Evolutionary conservation across 1,140 invertebrate genomes (phyloP), one percentile per base, ranked within the genome.

Genomic region (Magallana ariakensis): DNA sequence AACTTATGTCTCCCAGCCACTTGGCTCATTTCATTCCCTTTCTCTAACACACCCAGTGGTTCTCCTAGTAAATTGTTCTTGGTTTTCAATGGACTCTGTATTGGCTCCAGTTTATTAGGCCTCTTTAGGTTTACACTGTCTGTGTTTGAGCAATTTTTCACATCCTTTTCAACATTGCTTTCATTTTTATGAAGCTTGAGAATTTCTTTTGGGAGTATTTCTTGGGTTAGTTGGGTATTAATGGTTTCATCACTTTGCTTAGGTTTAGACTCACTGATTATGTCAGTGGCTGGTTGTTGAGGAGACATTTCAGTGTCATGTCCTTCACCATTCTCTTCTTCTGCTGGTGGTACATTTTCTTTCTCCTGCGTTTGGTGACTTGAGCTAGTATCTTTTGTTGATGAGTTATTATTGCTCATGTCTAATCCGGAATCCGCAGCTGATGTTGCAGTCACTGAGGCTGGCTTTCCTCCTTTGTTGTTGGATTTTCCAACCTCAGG

Each of bases 341-440:
- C 22, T 75, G 22, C 66, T 26, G 7, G 22, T 75, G 9, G 66
- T 13, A 75, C 4, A 26, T 75, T 75, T 75, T 75, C 33, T 46
- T 13, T 26, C 9, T 22, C 22, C 33, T 33, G 66, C 9, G 11
- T 26, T 26, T 75, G 22, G 0, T 26, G 22, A 7, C 22, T 75
- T 75, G 66, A 9, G 22, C 66, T 13, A 4, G 33, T 46, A 19
- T 19, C n/a, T 26, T 75, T 75, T 75, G 66, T 55, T 54, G 62
- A 46, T 46, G 33, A 46, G 5, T 46, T 88, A 53, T 26, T 81
- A 53, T 66, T 70, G 87, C 90, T 93, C 8, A 93, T 89, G 81
- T 93, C 92, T 15, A 93, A 85, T 10, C 92, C 92, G 11, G 92
- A 93, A 88, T 93, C 92, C 0, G 87, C 87, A 16, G 90, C 89